phyloP scores from a whole-genome alignment of 2,888 invertebrate genomes.

The Stictocephala bisonia region DNA sequence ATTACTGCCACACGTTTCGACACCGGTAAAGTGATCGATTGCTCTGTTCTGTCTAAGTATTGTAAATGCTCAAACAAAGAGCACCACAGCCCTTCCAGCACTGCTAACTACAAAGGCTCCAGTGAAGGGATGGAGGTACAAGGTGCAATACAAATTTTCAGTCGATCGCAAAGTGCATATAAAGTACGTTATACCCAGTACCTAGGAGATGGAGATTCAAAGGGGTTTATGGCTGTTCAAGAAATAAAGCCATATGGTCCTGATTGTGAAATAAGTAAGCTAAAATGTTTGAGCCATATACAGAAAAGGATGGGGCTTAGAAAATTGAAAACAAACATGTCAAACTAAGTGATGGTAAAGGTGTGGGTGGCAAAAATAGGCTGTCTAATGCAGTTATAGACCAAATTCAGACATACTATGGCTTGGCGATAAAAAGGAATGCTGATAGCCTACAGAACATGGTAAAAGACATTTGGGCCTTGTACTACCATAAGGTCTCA shows the following conservation, averaged over 20 bases:
- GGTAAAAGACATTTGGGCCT: conserved; percentile 58
- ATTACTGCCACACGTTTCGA: conserved; percentile 45
- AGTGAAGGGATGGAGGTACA: conserved; percentile 53
- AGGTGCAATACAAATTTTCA: conserved; percentile 49
- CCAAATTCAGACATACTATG: conserved; percentile 57
- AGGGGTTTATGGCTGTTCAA: conserved; percentile 18
- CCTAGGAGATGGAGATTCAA: conserved; percentile 46
- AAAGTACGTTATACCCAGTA: conserved; percentile 38
- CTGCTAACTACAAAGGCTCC: conserved; percentile 36
- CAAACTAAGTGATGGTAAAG: conserved; percentile 43
- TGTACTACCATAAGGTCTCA: conserved; percentile 56
- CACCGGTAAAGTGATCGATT: conserved; percentile 45
- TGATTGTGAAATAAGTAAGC: conserved; percentile 29
- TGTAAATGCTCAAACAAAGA: conserved; percentile 23
- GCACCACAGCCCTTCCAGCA: conserved; percentile 4
- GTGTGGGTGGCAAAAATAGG: conserved; percentile 52
- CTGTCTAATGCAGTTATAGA: conserved; percentile 56
- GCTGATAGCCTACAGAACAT: conserved; percentile 53
- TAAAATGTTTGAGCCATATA: not conserved
- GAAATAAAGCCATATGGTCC: conserved; percentile 42
- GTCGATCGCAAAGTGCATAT: conserved; percentile 41
- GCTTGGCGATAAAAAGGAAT: conserved; percentile 57
- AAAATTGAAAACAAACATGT: conserved; percentile 22
- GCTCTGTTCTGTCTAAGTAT: conserved; percentile 41
- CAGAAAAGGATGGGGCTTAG: conserved; percentile 49